A percentile compares a stretch with the other conserved stretches of the same genome.
phyloP scores from a whole-genome alignment of 2,113 vertebrate genomes.

The Lophura nycthemera region DNA sequence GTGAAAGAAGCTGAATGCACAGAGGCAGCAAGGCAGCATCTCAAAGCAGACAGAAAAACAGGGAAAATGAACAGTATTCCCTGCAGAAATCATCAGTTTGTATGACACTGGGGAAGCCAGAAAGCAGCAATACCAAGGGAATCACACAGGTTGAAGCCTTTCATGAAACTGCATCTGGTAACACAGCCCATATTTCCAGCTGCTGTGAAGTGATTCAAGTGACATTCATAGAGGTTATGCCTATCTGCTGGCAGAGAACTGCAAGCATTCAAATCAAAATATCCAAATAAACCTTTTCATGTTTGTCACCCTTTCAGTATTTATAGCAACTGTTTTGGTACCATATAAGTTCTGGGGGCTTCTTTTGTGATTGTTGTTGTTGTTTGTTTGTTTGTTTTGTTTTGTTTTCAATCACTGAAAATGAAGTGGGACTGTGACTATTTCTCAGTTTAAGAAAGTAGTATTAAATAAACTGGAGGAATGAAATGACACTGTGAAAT shows the following conservation, averaged over 20 bases:
- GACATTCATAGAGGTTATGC: background rate
- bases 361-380: background rate
- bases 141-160: fast-evolving
- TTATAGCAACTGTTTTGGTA: background rate
- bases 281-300: background rate
- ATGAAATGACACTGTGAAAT: background rate
- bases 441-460: background rate
- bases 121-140: background rate
- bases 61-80: background rate
- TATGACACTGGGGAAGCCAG: background rate
- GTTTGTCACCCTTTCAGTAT: background rate
- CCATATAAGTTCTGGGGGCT: background rate
- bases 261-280: background rate
- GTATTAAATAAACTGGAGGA: conserved; percentile 19
- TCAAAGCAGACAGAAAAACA: background rate
- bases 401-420: background rate
- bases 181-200: background rate
- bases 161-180: background rate
- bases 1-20: background rate
- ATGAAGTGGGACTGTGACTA: background rate
- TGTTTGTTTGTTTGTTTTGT: background rate
- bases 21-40: background rate
- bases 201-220: background rate
- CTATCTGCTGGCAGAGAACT: background rate
- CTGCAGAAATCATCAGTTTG: background rate